Conservation (phyloP, 92 coral and sea anemone species). For the Epizoanthus fatuus region DNA sequence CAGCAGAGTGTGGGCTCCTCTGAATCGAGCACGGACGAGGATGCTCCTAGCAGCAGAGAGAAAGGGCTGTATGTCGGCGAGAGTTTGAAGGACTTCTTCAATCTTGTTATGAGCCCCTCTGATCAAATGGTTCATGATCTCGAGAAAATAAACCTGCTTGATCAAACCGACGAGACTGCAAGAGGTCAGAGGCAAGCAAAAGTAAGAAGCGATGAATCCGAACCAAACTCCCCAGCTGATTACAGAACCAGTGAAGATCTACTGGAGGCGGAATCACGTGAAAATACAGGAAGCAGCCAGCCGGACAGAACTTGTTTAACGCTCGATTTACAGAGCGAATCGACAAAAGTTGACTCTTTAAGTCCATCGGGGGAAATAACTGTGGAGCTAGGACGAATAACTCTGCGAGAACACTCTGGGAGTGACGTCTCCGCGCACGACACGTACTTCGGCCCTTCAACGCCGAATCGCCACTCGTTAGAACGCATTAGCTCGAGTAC, state of each 20-base stretch:
- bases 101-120: conserved; percentile 53
- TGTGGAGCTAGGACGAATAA: conserved; percentile 12
- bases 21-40: conserved; percentile 28
- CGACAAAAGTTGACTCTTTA: conserved; percentile 8
- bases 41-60: background rate
- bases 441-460: conserved; percentile 39
- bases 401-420: conserved; percentile 11
- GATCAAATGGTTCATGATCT: conserved; percentile 21
- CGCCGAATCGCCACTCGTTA: conserved; percentile 28
- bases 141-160: conserved; percentile 4
- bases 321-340: background rate
- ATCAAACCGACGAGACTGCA: background rate
- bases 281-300: background rate
- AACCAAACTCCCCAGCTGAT: background rate
- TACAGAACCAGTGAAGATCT: background rate
- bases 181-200: background rate
- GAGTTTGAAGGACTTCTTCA: conserved; percentile 36
- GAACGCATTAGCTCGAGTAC: background rate
- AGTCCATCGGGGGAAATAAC: conserved; percentile 38
- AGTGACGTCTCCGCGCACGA: conserved; percentile 7
- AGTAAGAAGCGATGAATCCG: background rate
- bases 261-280: background rate
- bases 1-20: conserved; percentile 29
- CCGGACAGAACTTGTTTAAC: background rate
- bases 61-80: conserved; percentile 25